Evolutionary conservation across 2,888 invertebrate species (phyloP), one percentile per base, ranked within the genome.

Genomic region (Nymphalis c-album): DNA sequence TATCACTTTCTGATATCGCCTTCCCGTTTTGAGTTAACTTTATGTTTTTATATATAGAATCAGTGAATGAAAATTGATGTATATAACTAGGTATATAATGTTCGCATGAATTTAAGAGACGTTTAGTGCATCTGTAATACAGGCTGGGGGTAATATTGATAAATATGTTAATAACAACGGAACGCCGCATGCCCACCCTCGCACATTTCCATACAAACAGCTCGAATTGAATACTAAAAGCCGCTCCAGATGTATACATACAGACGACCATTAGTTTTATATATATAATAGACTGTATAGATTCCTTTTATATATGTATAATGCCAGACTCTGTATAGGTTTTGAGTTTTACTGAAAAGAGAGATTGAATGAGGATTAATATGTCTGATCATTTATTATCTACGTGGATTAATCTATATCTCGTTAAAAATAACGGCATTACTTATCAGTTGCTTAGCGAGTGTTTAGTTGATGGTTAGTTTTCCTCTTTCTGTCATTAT

Each of bases 151-250:
- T 50, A n/a, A 26, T 53, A 64, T 65, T 67, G 67, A 70, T 70
- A 70, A 64, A 70, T 70, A 70, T 70, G 70, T 64, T 67, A 70
- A 70, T 70, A 22, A 66, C 31, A 70, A 62, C 67, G 45, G 64
- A 64, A 60, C 62, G 46, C 67, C 60, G 61, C 62, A 64, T 62
- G 62, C 53, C 63, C 70, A 63, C 62, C 66, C 62, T 62, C 62
- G 47, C 67, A 62, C 59, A 70, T 70, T 70, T 64, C 67, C 70
- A 70, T 70, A 70, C 67, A 70, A 67, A 70, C 67, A 61, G 63
- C 64, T 53, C 58, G 64, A 67, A 70, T 70, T 70, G 70, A 70
- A 70, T 70, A 67, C 62, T 67, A 60, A 70, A 45, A 63, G 61
- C 57, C 35, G 57, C 40, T 57, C 35, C n/a, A 57, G 35, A 57